Conservation (phyloP, 2,888 invertebrate species). For the Macaria notata region DNA sequence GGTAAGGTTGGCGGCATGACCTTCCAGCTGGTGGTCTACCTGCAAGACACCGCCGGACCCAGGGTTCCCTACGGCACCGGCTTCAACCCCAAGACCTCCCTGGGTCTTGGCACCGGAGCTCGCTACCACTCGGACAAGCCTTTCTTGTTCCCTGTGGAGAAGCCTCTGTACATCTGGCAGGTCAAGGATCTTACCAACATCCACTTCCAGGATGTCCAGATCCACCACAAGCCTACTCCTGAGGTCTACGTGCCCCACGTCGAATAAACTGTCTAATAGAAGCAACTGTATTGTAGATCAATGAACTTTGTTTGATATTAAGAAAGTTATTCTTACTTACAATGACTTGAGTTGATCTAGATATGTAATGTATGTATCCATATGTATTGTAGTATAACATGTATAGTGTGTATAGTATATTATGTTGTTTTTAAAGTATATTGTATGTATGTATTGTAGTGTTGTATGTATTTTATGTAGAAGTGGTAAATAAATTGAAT, state of each 20-base stretch:
- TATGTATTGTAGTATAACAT: constrained; percentile 3
- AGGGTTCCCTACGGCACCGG: constrained; percentile 59
- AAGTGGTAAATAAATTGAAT: no score
- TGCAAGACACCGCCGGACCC: constrained; percentile 76
- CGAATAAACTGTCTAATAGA: constrained; percentile 31
- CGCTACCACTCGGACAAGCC: constrained; percentile 72
- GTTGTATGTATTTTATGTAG: no score
- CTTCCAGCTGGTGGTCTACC: constrained; percentile 83
- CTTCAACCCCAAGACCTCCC: constrained; percentile 74
- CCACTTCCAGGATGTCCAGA: constrained; percentile 72
- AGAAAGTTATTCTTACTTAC: no score
- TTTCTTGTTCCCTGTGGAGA: constrained; percentile 81
- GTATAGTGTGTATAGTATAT: no score
- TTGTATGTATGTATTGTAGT: no score
- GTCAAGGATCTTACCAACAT: constrained; percentile 68
- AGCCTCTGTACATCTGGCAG: constrained; percentile 68
- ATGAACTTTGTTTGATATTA: no score
- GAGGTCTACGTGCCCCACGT: constrained; percentile 53
- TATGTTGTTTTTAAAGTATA: no score
- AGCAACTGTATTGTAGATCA: no score
- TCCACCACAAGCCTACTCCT: constrained; percentile 76
- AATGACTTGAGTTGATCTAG: neutral
- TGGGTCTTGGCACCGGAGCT: constrained; percentile 72
- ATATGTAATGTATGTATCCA: neutral
- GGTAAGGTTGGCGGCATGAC: constrained; percentile 80